These are phyloP conservation scores for Tholera decimalis DNA, from an alignment of 2,888 invertebrate genomes.

Conservation along the genomic window DNA sequence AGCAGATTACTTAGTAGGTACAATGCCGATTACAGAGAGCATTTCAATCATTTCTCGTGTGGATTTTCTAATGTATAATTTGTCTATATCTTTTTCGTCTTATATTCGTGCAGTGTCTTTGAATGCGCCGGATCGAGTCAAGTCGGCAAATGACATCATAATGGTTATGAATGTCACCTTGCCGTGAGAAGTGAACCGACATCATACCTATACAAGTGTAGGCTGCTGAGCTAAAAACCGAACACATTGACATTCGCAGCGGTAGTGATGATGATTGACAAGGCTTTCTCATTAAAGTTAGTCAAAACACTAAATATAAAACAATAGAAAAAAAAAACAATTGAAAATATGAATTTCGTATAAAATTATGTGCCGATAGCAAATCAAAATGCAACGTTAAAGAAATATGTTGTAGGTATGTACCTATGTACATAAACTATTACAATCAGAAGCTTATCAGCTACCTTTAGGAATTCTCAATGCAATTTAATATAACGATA, in stretches of 20 bases:
- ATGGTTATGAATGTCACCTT: constrained; percentile 56
- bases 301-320: too few species aligned
- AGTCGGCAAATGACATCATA: constrained; percentile 46
- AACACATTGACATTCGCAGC: neutral
- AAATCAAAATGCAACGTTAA: constrained; percentile 8
- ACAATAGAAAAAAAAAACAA: too few species aligned
- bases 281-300: too few species aligned
- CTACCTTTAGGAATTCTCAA: constrained; percentile 9
- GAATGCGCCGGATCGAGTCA: constrained; percentile 10
- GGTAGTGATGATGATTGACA: too few species aligned
- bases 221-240: constrained; percentile 9
- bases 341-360: neutral
- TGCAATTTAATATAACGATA: neutral
- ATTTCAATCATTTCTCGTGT: neutral
- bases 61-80: neutral
- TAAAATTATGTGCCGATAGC: neutral
- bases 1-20: neutral
- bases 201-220: constrained; percentile 13
- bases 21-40: neutral
- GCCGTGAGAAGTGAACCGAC: constrained; percentile 47
- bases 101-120: neutral
- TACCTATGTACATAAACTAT: neutral
- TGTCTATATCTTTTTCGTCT: neutral
- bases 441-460: neutral
- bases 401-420: neutral